Percentiles rank a stretch among this genome's conserved stretches.
These are phyloP conservation scores for Chelon auratus DNA, from an alignment of 2,797 vertebrate species.

Conservation along the genomic window DNA sequence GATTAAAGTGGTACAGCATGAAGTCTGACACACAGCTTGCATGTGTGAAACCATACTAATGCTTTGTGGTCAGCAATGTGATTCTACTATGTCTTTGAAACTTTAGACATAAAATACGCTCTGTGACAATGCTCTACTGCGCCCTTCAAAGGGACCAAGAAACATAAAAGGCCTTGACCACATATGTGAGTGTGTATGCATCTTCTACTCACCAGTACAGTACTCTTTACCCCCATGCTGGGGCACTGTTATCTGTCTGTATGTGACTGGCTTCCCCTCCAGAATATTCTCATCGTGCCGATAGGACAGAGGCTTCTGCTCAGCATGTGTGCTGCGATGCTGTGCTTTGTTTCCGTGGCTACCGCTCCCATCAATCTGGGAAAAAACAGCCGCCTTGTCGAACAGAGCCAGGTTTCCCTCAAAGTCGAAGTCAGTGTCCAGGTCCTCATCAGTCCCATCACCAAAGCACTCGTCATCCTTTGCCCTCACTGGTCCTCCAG, in stretches of 20 bases:
- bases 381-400: constrained; percentile 90
- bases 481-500: constrained; percentile 74
- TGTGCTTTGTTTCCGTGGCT: constrained; percentile 80
- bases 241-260: constrained; percentile 88
- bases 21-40: too few relatives aligned
- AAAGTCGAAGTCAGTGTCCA: constrained; percentile 93
- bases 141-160: neutral
- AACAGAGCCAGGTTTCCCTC: constrained; percentile 92
- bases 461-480: constrained; percentile 95
- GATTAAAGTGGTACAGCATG: too few relatives aligned
- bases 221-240: constrained; percentile 87
- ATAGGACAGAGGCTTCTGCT: constrained; percentile 83
- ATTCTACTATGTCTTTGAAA: too few relatives aligned
- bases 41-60: too few relatives aligned
- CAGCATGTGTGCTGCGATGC: constrained; percentile 79
- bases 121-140: too few relatives aligned
- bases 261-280: constrained; percentile 87
- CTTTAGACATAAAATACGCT: too few relatives aligned
- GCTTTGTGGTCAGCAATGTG: too few relatives aligned
- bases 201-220: constrained; percentile 85
- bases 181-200: neutral
- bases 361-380: constrained; percentile 86
- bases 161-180: neutral
- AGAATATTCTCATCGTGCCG: constrained; percentile 92
- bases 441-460: constrained; percentile 88